A percentile compares a stretch with the other conserved stretches of the same genome.
Evolutionary conservation across 2,113 vertebrate species (phyloP).

Genomic region (Centropus unirufus): DNA sequence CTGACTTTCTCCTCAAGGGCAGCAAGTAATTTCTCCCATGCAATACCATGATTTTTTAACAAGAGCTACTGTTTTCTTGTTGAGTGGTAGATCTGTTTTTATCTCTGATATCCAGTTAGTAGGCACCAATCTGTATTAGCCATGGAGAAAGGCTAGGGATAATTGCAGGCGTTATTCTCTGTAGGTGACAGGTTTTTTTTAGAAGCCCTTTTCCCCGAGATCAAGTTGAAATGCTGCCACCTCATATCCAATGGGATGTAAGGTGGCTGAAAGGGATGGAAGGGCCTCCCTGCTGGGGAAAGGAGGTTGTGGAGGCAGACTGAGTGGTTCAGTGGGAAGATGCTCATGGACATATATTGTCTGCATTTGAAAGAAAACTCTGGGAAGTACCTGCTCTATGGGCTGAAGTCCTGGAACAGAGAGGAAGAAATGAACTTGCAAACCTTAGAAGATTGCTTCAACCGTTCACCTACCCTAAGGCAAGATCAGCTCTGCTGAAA

Average conservation of each 20-base stretch:
- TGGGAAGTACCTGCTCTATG: not conserved
- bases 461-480: not conserved
- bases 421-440: not conserved
- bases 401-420: not conserved
- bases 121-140: not conserved
- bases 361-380: not conserved
- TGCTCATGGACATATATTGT: not conserved
- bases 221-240: not conserved
- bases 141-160: not conserved
- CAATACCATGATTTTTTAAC: not conserved
- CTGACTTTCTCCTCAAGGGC: no score
- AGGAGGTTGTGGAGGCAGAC: not conserved
- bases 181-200: not conserved
- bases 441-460: not conserved
- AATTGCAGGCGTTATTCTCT: not conserved
- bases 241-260: not conserved
- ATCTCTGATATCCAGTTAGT: not conserved
- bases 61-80: not conserved
- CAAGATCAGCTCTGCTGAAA: not conserved
- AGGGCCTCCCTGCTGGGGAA: accelerated
- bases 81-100: not conserved
- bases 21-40: not conserved
- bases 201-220: not conserved
- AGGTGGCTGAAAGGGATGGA: not conserved
- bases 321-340: not conserved